phyloP scores from a whole-genome alignment of 2,113 vertebrate genomes.

The Tapirus terrestris region DNA sequence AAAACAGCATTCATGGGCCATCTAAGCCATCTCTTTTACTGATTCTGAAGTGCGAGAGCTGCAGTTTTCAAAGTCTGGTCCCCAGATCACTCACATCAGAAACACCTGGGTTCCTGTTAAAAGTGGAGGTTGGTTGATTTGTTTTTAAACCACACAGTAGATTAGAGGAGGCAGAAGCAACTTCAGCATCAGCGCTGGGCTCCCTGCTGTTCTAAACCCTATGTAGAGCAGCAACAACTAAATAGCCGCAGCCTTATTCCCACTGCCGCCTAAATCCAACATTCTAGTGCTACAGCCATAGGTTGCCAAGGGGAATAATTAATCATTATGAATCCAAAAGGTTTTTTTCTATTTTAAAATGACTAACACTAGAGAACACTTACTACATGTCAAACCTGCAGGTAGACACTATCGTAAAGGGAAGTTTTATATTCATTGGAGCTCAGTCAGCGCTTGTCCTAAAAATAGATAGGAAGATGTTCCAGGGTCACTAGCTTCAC shows the following conservation, averaged over 20 bases:
- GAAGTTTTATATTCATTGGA: not conserved
- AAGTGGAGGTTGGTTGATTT: not conserved
- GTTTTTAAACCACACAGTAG: not conserved
- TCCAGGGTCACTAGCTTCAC: not conserved
- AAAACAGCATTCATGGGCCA: not conserved
- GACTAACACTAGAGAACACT: constrained; percentile 21
- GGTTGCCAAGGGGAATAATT: constrained; percentile 19
- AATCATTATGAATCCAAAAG: not conserved
- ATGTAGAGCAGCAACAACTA: not conserved
- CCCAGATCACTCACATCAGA: not conserved
- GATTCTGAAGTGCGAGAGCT: not conserved
- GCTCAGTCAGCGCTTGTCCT: not conserved
- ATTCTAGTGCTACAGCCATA: not conserved
- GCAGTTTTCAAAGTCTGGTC: not conserved
- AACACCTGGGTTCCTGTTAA: not conserved
- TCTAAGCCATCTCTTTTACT: not conserved
- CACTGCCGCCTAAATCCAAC: not conserved
- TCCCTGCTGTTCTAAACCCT: not conserved
- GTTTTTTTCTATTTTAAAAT: constrained; percentile 24
- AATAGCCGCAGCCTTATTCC: not conserved
- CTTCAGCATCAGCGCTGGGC: not conserved
- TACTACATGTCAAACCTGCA: not conserved
- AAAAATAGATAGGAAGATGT: constrained; percentile 28
- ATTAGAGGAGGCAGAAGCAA: not conserved
- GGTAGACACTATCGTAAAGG: not conserved